Conservation (phyloP, 2,113 vertebrate species). For the Hyaena hyaena region DNA sequence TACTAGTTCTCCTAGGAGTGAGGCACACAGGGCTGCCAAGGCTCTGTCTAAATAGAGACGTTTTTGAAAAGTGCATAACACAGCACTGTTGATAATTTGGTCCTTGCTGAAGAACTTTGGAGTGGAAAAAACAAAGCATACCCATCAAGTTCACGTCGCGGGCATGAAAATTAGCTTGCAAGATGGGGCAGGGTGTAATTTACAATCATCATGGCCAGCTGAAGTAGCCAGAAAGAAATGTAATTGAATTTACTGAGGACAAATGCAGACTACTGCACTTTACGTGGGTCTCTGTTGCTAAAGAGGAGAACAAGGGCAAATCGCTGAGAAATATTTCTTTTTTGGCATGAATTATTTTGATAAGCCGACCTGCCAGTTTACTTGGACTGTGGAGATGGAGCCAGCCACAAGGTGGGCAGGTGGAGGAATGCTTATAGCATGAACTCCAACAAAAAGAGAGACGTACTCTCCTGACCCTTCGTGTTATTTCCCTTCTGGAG, state of each 20-base stretch:
- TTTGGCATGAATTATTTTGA: not conserved
- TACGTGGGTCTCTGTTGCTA: not conserved
- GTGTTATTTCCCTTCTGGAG: not conserved
- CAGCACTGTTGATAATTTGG: slow-evolving; percentile 1
- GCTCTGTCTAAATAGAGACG: not conserved
- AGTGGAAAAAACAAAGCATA: not conserved
- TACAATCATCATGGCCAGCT: not conserved
- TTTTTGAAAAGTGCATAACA: slow-evolving; percentile 3
- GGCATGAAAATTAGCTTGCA: not conserved
- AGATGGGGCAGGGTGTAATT: not conserved
- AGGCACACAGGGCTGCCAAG: not conserved
- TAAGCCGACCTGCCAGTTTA: not conserved
- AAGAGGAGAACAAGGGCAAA: not conserved
- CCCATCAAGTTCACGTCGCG: not conserved
- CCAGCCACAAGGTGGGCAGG: not conserved
- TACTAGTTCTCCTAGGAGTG: not conserved
- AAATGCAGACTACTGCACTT: not conserved
- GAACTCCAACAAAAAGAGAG: not conserved
- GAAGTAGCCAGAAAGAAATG: slow-evolving; percentile 26
- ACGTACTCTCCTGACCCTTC: rapidly evolving
- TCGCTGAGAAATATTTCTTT: not conserved
- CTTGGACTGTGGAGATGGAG: not conserved
- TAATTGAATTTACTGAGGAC: slow-evolving; percentile 34
- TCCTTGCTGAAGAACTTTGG: not conserved
- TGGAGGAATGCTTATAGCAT: not conserved